phyloP scores from a whole-genome alignment of 2,797 vertebrate species.

The Octomys mimax region DNA sequence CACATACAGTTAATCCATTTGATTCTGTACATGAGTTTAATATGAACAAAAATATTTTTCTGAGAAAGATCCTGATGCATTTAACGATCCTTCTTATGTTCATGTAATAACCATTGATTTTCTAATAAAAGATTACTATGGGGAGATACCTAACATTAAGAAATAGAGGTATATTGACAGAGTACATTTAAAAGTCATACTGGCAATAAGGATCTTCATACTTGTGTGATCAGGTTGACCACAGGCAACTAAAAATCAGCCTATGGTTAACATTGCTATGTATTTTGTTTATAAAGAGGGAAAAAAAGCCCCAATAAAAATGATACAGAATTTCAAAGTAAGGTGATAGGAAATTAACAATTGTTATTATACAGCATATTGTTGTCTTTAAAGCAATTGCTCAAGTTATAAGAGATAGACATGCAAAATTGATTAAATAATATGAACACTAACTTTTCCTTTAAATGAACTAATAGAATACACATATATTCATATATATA shows the following conservation, averaged over 20 bases:
- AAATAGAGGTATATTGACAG: neutral
- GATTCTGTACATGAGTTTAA: slow-evolving; percentile 36
- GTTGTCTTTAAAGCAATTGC: too few relatives aligned
- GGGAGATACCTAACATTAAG: slow-evolving; percentile 14
- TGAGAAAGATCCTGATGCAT: neutral
- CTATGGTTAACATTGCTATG: slow-evolving; percentile 41
- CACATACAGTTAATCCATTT: slow-evolving; percentile 56
- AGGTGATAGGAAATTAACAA: too few relatives aligned
- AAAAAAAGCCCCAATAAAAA: too few relatives aligned
- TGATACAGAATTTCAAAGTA: too few relatives aligned
- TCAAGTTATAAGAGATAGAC: too few relatives aligned
- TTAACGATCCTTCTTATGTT: neutral
- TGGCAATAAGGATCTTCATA: neutral
- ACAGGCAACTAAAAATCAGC: neutral
- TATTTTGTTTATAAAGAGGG: slow-evolving; percentile 29
- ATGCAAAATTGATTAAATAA: too few relatives aligned
- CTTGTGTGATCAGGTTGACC: neutral
- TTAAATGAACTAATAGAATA: too few relatives aligned
- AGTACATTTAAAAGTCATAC: neutral
- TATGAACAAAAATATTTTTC: slow-evolving; percentile 32
- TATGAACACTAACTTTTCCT: too few relatives aligned
- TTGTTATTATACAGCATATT: too few relatives aligned
- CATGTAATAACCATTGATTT: slow-evolving; percentile 43
- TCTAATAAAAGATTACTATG: neutral
- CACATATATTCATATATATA: too few relatives aligned